Percentiles rank a stretch among this genome's conserved stretches.
phyloP scores from a whole-genome alignment of 2,113 vertebrate genomes.

The Phodopus roborovskii region DNA sequence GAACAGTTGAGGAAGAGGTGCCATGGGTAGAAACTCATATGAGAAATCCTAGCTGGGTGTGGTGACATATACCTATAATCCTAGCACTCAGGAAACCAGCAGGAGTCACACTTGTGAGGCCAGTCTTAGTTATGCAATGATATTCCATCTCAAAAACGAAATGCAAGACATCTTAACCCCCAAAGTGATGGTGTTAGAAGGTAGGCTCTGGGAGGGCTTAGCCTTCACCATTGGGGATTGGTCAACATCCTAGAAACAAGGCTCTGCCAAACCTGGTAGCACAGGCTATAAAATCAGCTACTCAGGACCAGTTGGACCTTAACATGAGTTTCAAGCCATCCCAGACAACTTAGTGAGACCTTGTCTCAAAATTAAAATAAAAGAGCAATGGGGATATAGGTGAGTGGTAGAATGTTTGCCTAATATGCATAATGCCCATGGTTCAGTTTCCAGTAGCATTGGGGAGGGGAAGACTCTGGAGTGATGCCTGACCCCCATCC shows the following conservation, averaged over 20 bases:
- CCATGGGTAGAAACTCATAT: background rate
- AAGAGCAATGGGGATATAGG: background rate
- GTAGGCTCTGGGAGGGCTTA: background rate
- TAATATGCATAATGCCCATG: background rate
- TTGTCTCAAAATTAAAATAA: background rate
- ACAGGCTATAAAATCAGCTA: background rate
- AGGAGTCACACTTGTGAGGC: background rate
- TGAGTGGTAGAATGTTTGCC: background rate
- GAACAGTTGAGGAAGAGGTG: background rate
- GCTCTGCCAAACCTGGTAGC: background rate
- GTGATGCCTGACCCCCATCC: background rate
- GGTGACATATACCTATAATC: background rate
- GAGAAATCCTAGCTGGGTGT: background rate
- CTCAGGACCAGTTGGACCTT: background rate
- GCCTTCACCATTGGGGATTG: background rate
- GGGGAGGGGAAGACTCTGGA: background rate
- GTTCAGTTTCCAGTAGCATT: background rate
- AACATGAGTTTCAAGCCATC: background rate
- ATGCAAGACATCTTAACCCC: background rate
- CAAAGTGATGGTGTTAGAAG: background rate
- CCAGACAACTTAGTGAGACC: background rate
- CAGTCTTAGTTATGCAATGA: background rate
- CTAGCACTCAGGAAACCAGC: background rate
- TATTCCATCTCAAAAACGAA: background rate
- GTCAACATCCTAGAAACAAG: background rate